Evolutionary conservation across 1,140 invertebrate genomes (phyloP), one percentile per base, ranked within the genome.

Genomic region (Myzus persicae): DNA sequence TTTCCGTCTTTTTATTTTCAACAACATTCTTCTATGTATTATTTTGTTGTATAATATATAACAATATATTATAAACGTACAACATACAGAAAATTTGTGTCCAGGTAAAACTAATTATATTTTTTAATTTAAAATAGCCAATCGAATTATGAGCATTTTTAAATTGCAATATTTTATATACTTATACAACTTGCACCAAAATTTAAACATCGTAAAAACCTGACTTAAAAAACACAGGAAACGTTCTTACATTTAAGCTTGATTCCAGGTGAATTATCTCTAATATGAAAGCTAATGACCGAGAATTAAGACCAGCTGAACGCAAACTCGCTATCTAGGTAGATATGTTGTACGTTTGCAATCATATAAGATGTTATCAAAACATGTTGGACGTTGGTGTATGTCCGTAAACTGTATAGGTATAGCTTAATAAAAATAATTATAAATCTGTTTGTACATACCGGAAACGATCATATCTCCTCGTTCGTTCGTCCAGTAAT

Each of bases 391-490:
- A 59, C 54, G 24, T 7, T 2, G 54, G 4, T 31, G 26, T 59
- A 9, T 54, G 7, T 44, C 44, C 44, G 14, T 44, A 44, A 44
- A 44, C 44, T 44, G 44, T 7, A 48, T 48, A 48, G 46, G 46
- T 48, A 48, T 11, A 11, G 11, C 6, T 46, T 14, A 1, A 48
- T 48, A 11, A 59, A 11, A n/a, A 67, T 67, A 67, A 31, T 67
- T 67, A 9, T 31, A 59, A 31, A 59, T 67, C 9, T 0, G 31
- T 67, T 31, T 76, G 59, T 76, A 20, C 59, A 24, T 96, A 98
- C 97, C 97, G 95, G 97, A 97, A 95, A 98, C 97, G 94, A 98
- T 98, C 97, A 98, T 98, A 94, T 98, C 97, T 82, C 97, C 97
- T 67, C 96, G 96, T 94, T 98, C 97, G 1, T 97, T 98, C 11